Conservation (phyloP, 2,888 invertebrate species). For the Pediacus dermestoides region DNA sequence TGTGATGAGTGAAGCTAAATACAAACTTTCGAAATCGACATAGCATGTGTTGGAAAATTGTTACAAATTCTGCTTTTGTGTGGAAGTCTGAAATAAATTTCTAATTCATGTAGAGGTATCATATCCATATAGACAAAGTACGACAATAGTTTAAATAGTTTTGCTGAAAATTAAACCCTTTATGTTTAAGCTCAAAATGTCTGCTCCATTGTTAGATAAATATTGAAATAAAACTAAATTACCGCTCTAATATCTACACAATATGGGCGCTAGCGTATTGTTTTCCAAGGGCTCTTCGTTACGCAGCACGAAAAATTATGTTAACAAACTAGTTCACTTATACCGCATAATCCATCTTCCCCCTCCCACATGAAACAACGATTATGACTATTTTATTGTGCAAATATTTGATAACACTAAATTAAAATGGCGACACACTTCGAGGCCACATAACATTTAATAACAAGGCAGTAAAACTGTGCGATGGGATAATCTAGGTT, state of each 20-base stretch:
- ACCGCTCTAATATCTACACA: not conserved
- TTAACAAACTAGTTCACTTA: no score
- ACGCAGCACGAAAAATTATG: no score
- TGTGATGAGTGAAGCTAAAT: no score
- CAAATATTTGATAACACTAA: no score
- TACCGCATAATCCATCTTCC: no score
- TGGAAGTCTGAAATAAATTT: conserved; percentile 2
- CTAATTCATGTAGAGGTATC: conserved; percentile 3
- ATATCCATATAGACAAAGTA: conserved; percentile 4
- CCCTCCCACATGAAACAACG: no score
- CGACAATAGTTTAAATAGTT: conserved; percentile 15
- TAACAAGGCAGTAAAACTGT: not conserved
- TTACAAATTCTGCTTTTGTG: conserved; percentile 1
- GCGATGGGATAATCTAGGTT: conserved; percentile 7
- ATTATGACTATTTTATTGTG: no score
- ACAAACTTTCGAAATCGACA: no score
- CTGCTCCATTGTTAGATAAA: conserved; percentile 2
- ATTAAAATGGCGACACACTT: no score
- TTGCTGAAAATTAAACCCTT: conserved; percentile 8
- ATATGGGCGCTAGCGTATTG: conserved; percentile 1
- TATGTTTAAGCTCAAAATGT: conserved; percentile 10
- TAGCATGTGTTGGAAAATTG: no score
- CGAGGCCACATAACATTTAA: no score
- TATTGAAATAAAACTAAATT: conserved; percentile 3
- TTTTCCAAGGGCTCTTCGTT: no score